phyloP scores from a whole-genome alignment of 2,797 vertebrate genomes.

The Aplochiton taeniatus region DNA sequence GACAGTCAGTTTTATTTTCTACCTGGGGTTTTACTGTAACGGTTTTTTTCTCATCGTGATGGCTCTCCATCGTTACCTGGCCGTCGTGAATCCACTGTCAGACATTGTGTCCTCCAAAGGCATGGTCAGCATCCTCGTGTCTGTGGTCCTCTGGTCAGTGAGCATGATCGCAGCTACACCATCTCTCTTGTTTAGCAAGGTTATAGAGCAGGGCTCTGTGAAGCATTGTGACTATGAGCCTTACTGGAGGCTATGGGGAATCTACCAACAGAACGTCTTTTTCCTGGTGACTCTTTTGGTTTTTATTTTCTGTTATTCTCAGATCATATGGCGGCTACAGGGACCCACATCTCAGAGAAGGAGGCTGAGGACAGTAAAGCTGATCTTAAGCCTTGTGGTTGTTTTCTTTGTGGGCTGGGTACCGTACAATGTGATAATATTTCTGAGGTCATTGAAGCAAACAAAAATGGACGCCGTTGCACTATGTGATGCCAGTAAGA shows the following conservation, averaged over 20 bases:
- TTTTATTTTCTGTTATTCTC: constrained; percentile 84
- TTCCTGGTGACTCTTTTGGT: constrained; percentile 79
- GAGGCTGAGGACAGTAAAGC: constrained; percentile 82
- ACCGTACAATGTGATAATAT: constrained; percentile 86
- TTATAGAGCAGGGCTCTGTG: background rate
- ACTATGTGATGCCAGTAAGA: constrained; percentile 55
- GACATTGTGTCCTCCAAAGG: constrained; percentile 67
- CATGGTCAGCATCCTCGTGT: constrained; percentile 55
- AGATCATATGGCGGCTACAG: constrained; percentile 81
- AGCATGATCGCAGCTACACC: constrained; percentile 78
- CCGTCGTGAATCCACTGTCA: constrained; percentile 83
- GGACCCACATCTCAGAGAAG: constrained; percentile 74
- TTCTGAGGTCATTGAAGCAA: constrained; percentile 60
- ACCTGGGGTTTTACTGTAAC: constrained; percentile 87
- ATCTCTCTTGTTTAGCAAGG: constrained; percentile 63
- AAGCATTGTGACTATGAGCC: constrained; percentile 64
- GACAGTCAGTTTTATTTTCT: constrained; percentile 79
- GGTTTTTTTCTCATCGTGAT: constrained; percentile 86
- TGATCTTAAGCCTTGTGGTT: constrained; percentile 85
- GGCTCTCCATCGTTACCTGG: constrained; percentile 85
- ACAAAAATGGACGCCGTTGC: rapidly evolving
- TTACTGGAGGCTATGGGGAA: constrained; percentile 60
- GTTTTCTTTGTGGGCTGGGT: constrained; percentile 91
- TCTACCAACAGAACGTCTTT: constrained; percentile 81
- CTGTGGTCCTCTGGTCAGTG: constrained; percentile 73